These are phyloP conservation scores for Tyto alba DNA, from an alignment of 2,113 vertebrate species.

Conservation along the genomic window DNA sequence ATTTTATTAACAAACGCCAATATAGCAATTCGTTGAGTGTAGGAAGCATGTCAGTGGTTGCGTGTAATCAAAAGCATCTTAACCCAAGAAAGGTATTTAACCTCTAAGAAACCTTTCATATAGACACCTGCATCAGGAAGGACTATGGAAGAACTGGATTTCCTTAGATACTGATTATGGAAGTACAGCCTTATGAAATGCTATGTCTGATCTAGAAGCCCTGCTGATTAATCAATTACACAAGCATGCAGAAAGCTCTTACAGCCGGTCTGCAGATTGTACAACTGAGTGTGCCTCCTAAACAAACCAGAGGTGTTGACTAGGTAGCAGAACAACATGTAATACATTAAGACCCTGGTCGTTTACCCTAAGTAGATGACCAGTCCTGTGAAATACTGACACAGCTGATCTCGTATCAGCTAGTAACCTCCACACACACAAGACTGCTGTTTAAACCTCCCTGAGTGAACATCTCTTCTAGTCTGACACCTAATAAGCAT, in stretches of 20 bases:
- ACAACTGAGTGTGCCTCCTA: neutral
- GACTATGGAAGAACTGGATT: neutral
- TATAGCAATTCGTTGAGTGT: neutral
- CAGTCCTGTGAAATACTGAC: neutral
- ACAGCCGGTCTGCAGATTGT: neutral
- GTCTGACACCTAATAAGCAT: neutral
- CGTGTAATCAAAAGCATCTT: neutral
- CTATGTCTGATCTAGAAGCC: neutral
- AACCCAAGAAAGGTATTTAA: neutral
- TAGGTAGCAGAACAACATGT: neutral
- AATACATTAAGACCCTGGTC: neutral
- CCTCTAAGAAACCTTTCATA: neutral
- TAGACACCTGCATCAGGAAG: neutral
- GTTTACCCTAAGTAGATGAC: neutral
- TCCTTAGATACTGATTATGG: neutral
- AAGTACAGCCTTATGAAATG: neutral
- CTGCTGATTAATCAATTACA: neutral
- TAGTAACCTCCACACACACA: neutral
- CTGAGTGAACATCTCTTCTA: neutral
- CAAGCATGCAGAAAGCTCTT: neutral
- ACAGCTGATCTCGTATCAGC: neutral
- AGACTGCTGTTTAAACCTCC: neutral
- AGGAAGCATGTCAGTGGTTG: neutral
- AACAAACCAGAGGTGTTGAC: neutral
- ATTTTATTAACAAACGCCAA: neutral